Evolutionary conservation across 1,140 invertebrate species (phyloP), one percentile per base, ranked within the genome.

Genomic region (Drosophila parabipectinata): DNA sequence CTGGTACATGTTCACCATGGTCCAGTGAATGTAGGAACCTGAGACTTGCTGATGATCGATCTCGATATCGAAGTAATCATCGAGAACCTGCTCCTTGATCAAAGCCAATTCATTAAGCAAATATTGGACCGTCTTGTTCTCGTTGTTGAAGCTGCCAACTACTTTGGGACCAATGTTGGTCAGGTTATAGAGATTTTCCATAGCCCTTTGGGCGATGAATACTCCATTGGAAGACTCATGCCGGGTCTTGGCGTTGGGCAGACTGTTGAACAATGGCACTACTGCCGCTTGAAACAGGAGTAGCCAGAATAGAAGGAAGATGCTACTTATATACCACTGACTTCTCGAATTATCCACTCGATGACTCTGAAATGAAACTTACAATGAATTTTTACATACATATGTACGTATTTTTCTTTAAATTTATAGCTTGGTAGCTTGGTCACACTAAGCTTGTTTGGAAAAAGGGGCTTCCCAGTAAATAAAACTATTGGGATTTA

Each of bases 11-110:
- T 95, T 95, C 6, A 95, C 96, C 94, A 97, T 96, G 4, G 95
- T 94, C 92, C 96, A 95, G 1, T 97, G 91, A 91, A 96, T 95
- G 28, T 94, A 97, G 34, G 95, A 94, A 5, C 97, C 97, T 57
- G 94, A 95, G n/a, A 95, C 94, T 69, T 94, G 94, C 75, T 91
- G 90, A 7, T 91, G 82, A 39, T 91, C 75, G 14, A 76, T 76
- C 18, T 91, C 75, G 41, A 91, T 91, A 1, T 90, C 57, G 41
- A 44, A 44, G n/a, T 74, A 91, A 1, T 91, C 52, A 71, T 91
- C 90, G 0, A 32, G 30, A 5, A 44, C 77, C 76, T 0, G 87
- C 61, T 75, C 76, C 1, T 44, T 45, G 2, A 91, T 90, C 41
- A 15, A 9, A 7, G n/a, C 41, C 41, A 44, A 18, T 66, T 90